Evolutionary conservation across 2,888 invertebrate species (phyloP).

Genomic region (Drosophila eohydei): DNA sequence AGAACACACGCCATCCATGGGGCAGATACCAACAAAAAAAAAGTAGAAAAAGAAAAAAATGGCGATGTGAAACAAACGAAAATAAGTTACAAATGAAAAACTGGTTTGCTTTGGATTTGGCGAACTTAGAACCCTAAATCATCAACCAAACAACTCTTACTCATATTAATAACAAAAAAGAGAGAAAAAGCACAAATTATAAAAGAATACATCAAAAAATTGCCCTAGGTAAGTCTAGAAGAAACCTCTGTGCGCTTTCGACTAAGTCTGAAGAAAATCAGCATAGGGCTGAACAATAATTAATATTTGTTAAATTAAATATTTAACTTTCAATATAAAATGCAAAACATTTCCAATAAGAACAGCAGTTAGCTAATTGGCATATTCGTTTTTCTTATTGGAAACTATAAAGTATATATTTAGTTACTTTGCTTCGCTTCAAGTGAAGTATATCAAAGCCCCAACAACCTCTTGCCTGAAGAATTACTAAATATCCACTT

Average conservation of each 20-base stretch:
- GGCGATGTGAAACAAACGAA: constrained; percentile 73
- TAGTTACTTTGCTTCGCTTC: background rate
- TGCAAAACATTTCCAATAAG: background rate
- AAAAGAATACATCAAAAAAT: constrained; percentile 53
- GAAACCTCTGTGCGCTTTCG: constrained; percentile 34
- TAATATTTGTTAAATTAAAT: background rate
- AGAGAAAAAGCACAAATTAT: constrained; percentile 33
- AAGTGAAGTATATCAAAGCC: background rate
- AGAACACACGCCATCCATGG: constrained; percentile 49
- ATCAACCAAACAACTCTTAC: constrained; percentile 67
- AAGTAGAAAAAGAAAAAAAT: constrained; percentile 32
- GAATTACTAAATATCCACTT: constrained; percentile 2
- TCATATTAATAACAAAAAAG: constrained; percentile 73
- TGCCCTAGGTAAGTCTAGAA: constrained; percentile 40
- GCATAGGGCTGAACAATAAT: background rate
- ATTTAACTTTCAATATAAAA: background rate
- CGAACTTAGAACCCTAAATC: constrained; percentile 71
- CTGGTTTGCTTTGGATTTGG: constrained; percentile 76
- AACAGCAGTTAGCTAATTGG: background rate
- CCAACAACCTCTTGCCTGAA: background rate
- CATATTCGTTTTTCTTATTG: too few relatives aligned
- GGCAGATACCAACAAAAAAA: constrained; percentile 26
- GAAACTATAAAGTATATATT: too few relatives aligned
- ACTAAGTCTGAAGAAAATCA: background rate
- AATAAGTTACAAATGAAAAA: constrained; percentile 77